A percentile compares a stretch with the other conserved stretches of the same genome.
Conservation (phyloP, 2,888 invertebrate genomes). For the Drosophila antonietae region DNA sequence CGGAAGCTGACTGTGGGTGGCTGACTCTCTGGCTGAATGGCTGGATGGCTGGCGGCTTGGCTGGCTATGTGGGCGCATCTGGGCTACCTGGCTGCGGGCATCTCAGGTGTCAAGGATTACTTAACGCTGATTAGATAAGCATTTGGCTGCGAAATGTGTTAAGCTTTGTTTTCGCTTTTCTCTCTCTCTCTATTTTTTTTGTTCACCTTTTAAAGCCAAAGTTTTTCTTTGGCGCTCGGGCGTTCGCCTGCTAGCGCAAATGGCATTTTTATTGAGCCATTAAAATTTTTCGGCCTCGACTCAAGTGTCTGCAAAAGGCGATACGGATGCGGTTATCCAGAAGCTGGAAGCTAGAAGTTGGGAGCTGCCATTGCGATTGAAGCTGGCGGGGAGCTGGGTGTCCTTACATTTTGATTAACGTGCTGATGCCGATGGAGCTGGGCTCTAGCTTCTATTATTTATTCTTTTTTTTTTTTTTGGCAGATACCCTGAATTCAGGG, state of each 20-base stretch:
- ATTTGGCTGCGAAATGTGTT: conserved; percentile 78
- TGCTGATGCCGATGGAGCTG: conserved; percentile 63
- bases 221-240: conserved; percentile 6
- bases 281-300: conserved; percentile 79
- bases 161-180: conserved; percentile 79
- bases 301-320: conserved; percentile 59
- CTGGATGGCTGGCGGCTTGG: conserved; percentile 4
- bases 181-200: conserved; percentile 39
- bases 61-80: conserved; percentile 8
- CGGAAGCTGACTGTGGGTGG: conserved; percentile 15
- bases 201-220: conserved; percentile 68
- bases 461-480: conserved; percentile 4
- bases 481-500: background rate
- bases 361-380: conserved; percentile 4
- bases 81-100: conserved; percentile 47
- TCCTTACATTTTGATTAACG: conserved; percentile 83
- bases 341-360: conserved; percentile 1
- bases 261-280: conserved; percentile 84
- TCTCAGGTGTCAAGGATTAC: conserved; percentile 83
- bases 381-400: conserved; percentile 18
- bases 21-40: conserved; percentile 2
- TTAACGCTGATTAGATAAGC: conserved; percentile 83
- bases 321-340: conserved; percentile 29
- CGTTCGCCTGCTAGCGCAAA: conserved; percentile 73
- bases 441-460: conserved; percentile 3